Percentiles rank a stretch among this genome's conserved stretches.
Conservation (phyloP, 2,113 vertebrate species). For the Odontophorus gujanensis region DNA sequence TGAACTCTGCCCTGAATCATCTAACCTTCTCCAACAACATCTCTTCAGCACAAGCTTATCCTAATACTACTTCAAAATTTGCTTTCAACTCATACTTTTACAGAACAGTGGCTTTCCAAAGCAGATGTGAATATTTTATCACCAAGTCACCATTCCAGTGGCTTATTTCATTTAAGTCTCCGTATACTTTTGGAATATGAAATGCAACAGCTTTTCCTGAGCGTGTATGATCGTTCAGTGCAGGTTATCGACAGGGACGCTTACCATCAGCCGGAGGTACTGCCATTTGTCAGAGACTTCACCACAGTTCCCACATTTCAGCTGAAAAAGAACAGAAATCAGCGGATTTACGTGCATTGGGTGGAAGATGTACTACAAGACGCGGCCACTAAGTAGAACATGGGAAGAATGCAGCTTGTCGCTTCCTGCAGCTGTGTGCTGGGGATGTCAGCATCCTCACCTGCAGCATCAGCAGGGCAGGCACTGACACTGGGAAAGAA, state of each 20-base stretch:
- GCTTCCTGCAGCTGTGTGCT: background rate
- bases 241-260: background rate
- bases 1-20: background rate
- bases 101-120: background rate
- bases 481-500: accelerated
- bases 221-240: background rate
- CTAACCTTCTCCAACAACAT: background rate
- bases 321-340: constrained; percentile 71
- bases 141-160: background rate
- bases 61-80: background rate
- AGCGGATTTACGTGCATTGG: accelerated
- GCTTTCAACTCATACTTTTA: background rate
- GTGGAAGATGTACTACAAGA: accelerated
- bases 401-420: accelerated
- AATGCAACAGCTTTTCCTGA: background rate
- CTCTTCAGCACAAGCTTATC: background rate
- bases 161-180: background rate
- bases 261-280: constrained; percentile 89
- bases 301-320: constrained; percentile 95
- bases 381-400: accelerated
- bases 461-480: background rate
- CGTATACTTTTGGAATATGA: background rate
- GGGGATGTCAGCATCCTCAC: background rate
- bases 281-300: constrained; percentile 97
- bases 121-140: background rate